Conservation (phyloP, 2,113 vertebrate species). For the Origma solitaria region DNA sequence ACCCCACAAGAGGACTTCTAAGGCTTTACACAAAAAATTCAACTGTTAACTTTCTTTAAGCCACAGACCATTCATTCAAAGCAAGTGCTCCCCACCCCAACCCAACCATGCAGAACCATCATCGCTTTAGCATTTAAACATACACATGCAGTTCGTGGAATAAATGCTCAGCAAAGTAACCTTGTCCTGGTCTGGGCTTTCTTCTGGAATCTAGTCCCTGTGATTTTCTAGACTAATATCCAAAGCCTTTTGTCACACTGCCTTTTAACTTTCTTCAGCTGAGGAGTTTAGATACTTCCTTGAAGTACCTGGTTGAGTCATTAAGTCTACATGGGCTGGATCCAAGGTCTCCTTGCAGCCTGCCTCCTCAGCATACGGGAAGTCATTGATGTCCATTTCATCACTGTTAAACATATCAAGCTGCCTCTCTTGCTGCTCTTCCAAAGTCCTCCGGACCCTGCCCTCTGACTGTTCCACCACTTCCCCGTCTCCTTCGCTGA, state of each 20-base stretch:
- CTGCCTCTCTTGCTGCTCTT: conserved; percentile 7
- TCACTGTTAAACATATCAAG: conserved; percentile 36
- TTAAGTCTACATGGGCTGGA: not conserved
- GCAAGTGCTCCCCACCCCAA: conserved; percentile 15
- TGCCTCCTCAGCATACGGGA: not conserved
- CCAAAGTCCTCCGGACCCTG: conserved; percentile 43
- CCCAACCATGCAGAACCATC: not conserved
- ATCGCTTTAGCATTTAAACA: conserved; percentile 15
- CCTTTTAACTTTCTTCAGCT: conserved; percentile 70
- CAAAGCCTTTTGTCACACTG: not conserved
- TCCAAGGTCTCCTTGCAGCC: not conserved
- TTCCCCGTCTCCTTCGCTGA: conserved; percentile 93
- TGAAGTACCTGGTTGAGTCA: conserved; percentile 16
- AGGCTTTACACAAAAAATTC: conserved; percentile 63
- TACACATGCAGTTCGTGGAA: conserved; percentile 10
- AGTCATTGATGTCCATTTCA: conserved; percentile 24
- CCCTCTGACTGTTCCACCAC: conserved; percentile 70
- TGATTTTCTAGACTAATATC: not conserved
- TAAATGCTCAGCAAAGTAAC: conserved; percentile 39
- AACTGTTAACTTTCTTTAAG: conserved; percentile 54
- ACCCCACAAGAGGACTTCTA: conserved; percentile 61
- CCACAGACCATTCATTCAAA: conserved; percentile 48
- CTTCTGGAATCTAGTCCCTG: not conserved
- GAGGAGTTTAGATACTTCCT: conserved; percentile 74
- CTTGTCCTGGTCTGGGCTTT: conserved; percentile 44